phyloP scores from a whole-genome alignment of 2,113 vertebrate genomes.

The Sander vitreus region DNA sequence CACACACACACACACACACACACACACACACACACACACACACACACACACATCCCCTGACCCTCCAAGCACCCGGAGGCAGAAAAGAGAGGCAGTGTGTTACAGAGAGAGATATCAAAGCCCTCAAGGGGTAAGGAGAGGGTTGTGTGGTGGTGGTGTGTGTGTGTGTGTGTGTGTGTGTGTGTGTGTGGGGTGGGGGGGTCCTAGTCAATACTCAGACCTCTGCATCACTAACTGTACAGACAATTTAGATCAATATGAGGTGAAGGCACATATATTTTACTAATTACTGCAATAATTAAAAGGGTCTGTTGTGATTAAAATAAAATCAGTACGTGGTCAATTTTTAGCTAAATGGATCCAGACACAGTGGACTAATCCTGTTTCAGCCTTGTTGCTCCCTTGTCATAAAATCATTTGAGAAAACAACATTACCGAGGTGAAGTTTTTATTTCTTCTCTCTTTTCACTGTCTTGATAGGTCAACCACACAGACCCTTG shows the following conservation, averaged over 20 bases:
- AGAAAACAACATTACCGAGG: constrained; percentile 69
- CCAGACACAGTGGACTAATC: constrained; percentile 76
- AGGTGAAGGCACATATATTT: constrained; percentile 83
- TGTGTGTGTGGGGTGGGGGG: not conserved
- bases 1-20: constrained; percentile 24
- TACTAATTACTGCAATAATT: constrained; percentile 84
- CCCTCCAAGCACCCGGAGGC: constrained; percentile 52
- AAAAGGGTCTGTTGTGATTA: constrained; percentile 82
- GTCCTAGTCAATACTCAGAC: constrained; percentile 71
- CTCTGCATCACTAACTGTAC: constrained; percentile 77
- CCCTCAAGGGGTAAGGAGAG: constrained; percentile 53
- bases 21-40: constrained; percentile 33
- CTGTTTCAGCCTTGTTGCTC: constrained; percentile 73
- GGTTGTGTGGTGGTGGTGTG: constrained; percentile 29
- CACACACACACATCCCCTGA: constrained; percentile 15
- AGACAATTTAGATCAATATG: constrained; percentile 82
- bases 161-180: not conserved
- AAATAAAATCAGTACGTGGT: constrained; percentile 78
- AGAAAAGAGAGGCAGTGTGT: constrained; percentile 56
- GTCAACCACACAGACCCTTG: constrained; percentile 25
- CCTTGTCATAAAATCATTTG: constrained; percentile 81
- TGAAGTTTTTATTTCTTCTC: constrained; percentile 30
- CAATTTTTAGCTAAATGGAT: constrained; percentile 77
- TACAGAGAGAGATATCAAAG: constrained; percentile 64
- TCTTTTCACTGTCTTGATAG: constrained; percentile 24